Conservation (phyloP, 2,888 invertebrate genomes). For the Leptinotarsa rubiginosa region DNA sequence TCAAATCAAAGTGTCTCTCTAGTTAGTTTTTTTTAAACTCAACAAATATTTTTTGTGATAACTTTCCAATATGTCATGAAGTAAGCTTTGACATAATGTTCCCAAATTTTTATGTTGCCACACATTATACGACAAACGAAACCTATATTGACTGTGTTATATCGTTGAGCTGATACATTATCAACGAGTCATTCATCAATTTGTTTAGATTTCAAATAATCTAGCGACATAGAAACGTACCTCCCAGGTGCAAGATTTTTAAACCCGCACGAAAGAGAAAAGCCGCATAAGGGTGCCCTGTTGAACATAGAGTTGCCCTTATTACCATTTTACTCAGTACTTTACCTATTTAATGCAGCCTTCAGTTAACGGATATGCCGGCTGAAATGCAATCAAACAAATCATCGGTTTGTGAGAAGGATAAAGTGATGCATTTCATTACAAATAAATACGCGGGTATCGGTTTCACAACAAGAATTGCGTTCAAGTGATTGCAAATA, state of each 20-base stretch:
- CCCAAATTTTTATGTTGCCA: too few relatives aligned
- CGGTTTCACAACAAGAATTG: neutral
- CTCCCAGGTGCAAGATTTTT: neutral
- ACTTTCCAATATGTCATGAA: too few relatives aligned
- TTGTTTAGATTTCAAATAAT: neutral
- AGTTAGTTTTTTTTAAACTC: too few relatives aligned
- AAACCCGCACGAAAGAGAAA: constrained; percentile 8
- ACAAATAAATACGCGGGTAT: too few relatives aligned
- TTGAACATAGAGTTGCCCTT: neutral
- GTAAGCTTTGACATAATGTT: too few relatives aligned
- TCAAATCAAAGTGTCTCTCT: too few relatives aligned
- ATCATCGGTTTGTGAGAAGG: too few relatives aligned
- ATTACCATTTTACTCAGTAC: neutral
- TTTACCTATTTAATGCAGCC: neutral
- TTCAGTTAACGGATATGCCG: constrained; percentile 8
- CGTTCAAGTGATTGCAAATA: neutral
- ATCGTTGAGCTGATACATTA: too few relatives aligned
- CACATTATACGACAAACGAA: too few relatives aligned
- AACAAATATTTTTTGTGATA: too few relatives aligned
- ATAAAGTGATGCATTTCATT: too few relatives aligned
- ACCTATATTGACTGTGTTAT: too few relatives aligned
- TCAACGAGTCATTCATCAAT: neutral
- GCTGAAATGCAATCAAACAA: neutral
- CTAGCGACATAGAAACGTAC: neutral
- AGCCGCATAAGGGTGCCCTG: constrained; percentile 10